Conservation (phyloP, 1,140 invertebrate species). For the Dinoponera quadriceps region DNA sequence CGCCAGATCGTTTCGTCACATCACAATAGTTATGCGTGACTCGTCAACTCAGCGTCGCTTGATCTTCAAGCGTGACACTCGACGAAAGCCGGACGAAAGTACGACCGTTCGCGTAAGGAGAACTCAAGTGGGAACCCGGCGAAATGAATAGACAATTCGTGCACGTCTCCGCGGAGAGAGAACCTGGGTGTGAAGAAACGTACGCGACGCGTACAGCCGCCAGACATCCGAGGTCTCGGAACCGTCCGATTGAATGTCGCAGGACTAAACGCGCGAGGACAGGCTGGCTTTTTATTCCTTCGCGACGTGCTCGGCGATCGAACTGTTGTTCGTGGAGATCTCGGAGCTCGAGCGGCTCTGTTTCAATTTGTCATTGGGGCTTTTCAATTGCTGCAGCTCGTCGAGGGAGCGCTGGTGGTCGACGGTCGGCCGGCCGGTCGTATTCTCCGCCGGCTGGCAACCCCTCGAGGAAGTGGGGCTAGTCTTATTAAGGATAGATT, state of each 20-base stretch:
- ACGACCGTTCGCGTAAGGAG: neutral
- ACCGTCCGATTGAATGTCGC: neutral
- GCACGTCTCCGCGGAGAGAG: neutral
- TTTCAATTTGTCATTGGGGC: conserved; percentile 42
- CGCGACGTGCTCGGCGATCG: conserved; percentile 20
- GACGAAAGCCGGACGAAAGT: neutral
- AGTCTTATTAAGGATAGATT: conserved; percentile 82
- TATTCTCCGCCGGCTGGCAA: conserved; percentile 43
- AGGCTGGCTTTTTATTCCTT: conserved; percentile 50
- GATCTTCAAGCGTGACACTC: conserved; percentile 29
- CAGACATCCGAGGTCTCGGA: conserved; percentile 48
- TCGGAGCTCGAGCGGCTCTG: conserved; percentile 60
- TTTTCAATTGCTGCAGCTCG: conserved; percentile 25
- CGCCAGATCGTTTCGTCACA: conserved; percentile 49
- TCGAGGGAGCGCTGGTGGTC: conserved; percentile 49
- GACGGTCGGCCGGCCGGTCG: neutral
- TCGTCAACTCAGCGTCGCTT: conserved; percentile 11
- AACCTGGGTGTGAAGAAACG: conserved; percentile 37
- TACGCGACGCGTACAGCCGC: conserved; percentile 2
- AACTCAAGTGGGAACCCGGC: conserved; percentile 32
- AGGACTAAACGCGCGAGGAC: conserved; percentile 40
- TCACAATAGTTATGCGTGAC: conserved; percentile 11
- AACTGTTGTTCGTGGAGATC: conserved; percentile 17
- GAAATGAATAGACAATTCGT: conserved; percentile 18
- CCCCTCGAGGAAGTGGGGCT: conserved; percentile 84